phyloP scores from a whole-genome alignment of 2,888 invertebrate species.

The Tupiocoris notatus region DNA sequence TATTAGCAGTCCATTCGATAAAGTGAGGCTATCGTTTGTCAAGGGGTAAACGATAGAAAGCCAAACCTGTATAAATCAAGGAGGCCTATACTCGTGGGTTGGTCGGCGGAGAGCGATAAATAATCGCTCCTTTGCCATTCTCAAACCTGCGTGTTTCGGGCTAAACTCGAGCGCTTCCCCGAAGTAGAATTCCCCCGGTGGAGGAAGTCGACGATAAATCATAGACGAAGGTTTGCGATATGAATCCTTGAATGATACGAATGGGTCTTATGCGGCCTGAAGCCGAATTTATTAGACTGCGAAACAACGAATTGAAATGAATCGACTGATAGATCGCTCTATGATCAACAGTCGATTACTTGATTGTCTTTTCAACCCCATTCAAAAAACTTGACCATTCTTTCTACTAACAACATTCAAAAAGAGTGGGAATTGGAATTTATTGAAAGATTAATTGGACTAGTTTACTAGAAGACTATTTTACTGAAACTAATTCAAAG shows the following conservation, averaged over 20 bases:
- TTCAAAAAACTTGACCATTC: too few relatives aligned
- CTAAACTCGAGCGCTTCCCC: background rate
- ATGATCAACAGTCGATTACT: too few relatives aligned
- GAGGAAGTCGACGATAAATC: slow-evolving; percentile 1
- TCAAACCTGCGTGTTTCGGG: background rate
- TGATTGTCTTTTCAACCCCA: too few relatives aligned
- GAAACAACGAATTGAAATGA: too few relatives aligned
- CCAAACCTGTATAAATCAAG: slow-evolving; percentile 37
- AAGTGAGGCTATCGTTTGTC: slow-evolving; percentile 27
- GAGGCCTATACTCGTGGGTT: slow-evolving; percentile 6
- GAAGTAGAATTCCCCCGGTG: background rate
- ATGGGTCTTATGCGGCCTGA: too few relatives aligned
- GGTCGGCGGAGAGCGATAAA: slow-evolving; percentile 36
- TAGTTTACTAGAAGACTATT: too few relatives aligned
- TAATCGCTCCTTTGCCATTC: slow-evolving; percentile 6
- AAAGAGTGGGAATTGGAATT: too few relatives aligned
- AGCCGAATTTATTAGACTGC: too few relatives aligned
- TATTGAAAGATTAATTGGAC: too few relatives aligned
- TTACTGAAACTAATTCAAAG: too few relatives aligned
- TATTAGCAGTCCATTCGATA: slow-evolving; percentile 35
- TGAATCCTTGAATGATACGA: slow-evolving; percentile 30
- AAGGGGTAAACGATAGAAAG: slow-evolving; percentile 33
- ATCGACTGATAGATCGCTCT: too few relatives aligned
- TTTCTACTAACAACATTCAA: too few relatives aligned
- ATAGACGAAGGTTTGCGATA: slow-evolving; percentile 28